These are phyloP conservation scores for Ispidina picta DNA, from an alignment of 2,797 vertebrate species.

Conservation along the genomic window DNA sequence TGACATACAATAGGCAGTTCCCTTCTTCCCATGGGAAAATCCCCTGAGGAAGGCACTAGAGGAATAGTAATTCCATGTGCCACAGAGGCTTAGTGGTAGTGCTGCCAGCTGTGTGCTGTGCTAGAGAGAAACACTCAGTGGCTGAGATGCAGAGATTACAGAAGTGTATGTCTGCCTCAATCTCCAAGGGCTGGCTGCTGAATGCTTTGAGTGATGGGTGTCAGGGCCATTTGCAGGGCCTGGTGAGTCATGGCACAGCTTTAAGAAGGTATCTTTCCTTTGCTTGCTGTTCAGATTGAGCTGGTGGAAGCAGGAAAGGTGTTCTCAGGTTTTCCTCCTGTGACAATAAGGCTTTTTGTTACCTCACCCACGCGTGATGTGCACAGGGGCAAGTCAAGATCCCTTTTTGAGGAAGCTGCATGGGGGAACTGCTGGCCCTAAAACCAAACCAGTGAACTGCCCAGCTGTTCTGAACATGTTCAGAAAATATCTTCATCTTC, in stretches of 20 bases:
- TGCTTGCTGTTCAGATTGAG: not conserved
- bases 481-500: not conserved
- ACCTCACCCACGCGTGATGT: accelerated
- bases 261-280: not conserved
- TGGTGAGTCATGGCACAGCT: not conserved
- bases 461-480: not conserved
- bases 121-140: accelerated
- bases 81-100: accelerated
- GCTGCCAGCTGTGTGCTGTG: not conserved
- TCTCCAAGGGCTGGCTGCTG: accelerated
- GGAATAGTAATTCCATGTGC: accelerated
- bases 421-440: not conserved
- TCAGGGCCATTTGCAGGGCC: not conserved
- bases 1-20: not conserved
- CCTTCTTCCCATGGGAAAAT: not conserved
- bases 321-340: not conserved
- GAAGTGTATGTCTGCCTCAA: accelerated
- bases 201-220: not conserved
- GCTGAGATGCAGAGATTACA: accelerated
- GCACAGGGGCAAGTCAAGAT: not conserved
- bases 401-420: not conserved
- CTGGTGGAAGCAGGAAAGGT: not conserved
- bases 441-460: not conserved
- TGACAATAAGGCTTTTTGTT: not conserved
- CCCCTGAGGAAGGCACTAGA: not conserved